A percentile compares a stretch with the other conserved stretches of the same genome.
Evolutionary conservation across 2,797 vertebrate genomes (phyloP).

Genomic region (Darevskia mixta): DNA sequence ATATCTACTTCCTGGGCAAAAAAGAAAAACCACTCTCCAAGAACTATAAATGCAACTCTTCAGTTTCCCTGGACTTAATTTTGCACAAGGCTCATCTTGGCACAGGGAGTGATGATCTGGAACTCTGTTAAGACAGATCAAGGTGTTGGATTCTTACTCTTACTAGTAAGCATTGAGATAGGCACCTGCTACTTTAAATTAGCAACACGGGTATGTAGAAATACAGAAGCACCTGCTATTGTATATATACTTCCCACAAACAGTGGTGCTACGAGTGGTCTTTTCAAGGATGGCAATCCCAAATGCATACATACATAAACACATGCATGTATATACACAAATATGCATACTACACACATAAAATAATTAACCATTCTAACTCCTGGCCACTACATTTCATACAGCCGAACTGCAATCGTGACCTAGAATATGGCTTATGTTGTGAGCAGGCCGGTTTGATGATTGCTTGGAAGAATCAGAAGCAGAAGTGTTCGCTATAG

Average conservation of each 20-base stretch:
- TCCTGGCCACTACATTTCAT: slow-evolving; percentile 70
- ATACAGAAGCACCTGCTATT: slow-evolving; percentile 54
- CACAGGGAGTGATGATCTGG: slow-evolving; percentile 13
- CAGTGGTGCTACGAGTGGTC: slow-evolving; percentile 50
- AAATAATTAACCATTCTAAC: not conserved
- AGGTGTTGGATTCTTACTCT: slow-evolving; percentile 65
- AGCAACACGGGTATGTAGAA: slow-evolving; percentile 47
- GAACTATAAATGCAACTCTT: not conserved
- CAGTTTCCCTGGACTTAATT: slow-evolving; percentile 20
- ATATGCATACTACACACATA: slow-evolving; percentile 4
- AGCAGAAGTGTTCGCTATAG: slow-evolving; percentile 91
- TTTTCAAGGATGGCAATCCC: slow-evolving; percentile 42
- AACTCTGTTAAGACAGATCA: slow-evolving; percentile 69
- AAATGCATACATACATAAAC: not conserved
- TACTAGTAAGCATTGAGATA: slow-evolving; percentile 66
- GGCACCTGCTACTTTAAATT: slow-evolving; percentile 71
- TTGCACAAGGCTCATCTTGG: not conserved
- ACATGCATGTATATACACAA: not conserved
- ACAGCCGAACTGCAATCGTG: slow-evolving; percentile 98
- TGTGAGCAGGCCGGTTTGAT: slow-evolving; percentile 95
- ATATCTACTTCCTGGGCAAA: slow-evolving; percentile 36
- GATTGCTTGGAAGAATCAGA: slow-evolving; percentile 95
- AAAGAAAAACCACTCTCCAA: not conserved
- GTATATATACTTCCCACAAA: slow-evolving; percentile 57
- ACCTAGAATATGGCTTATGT: slow-evolving; percentile 99